phyloP scores from a whole-genome alignment of 2,888 invertebrate genomes.

The Amiota communis region DNA sequence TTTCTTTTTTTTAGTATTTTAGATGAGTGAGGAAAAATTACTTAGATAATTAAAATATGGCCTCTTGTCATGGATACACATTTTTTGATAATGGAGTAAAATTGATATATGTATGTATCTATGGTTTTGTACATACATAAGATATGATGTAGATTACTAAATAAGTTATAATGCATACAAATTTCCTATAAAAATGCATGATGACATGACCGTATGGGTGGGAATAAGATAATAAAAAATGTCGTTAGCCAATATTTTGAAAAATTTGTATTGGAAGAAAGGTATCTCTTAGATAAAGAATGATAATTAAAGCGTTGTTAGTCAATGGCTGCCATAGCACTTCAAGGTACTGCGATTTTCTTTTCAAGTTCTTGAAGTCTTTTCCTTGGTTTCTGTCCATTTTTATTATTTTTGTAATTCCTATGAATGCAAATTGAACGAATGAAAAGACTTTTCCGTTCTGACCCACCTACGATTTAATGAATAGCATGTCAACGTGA shows the following conservation, averaged over 20 bases:
- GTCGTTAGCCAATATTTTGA: too few species aligned
- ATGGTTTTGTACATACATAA: too few species aligned
- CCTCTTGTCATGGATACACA: not conserved
- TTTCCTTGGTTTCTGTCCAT: not conserved
- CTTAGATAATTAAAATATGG: constrained; percentile 27
- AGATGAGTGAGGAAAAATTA: not conserved
- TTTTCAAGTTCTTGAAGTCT: not conserved
- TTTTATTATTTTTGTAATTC: constrained; percentile 33
- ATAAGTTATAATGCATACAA: too few species aligned
- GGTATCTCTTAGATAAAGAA: too few species aligned
- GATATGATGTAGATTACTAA: too few species aligned
- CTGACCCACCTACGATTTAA: constrained; percentile 46
- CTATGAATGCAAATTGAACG: constrained; percentile 67
- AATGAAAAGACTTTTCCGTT: constrained; percentile 62
- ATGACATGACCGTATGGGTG: too few species aligned
- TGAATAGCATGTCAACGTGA: constrained; percentile 7
- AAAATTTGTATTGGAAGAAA: too few species aligned
- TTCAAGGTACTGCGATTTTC: not conserved
- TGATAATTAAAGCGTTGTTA: too few species aligned
- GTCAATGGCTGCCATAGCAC: constrained; percentile 7
- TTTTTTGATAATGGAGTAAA: too few species aligned
- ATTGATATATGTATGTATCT: too few species aligned
- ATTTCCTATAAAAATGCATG: too few species aligned
- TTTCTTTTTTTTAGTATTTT: not conserved
- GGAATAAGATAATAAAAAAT: too few species aligned